Base-by-base conservation (phyloP, 2,888 invertebrate genomes). In the Hemistola chrysoprasaria region DNA sequence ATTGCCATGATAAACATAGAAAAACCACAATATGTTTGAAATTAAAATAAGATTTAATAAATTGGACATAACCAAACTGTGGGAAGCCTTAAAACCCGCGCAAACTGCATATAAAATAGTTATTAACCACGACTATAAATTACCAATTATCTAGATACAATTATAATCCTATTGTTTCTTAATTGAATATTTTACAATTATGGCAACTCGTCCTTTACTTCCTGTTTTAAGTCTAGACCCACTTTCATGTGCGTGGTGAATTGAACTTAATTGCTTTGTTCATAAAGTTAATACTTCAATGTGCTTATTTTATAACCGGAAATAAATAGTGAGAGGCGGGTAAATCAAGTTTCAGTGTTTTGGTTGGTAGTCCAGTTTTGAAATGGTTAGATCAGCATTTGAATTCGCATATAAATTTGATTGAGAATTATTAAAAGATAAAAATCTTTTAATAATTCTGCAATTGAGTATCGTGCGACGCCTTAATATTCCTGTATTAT, bases 111-210 rank as follows among this genome's bases (percentile, higher is more conserved):
- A 41, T 37, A 21, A 40, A 37, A 41, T 38, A 40, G 33, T 50
- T 39, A 16, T 16, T 16, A 42, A 41, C 23, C 32, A 24, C 23
- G 25, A 41, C 4, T 30, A 41, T 39, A 33, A 21, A 28, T 40
- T 28, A 35, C 28, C 24, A 40, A 46, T 46, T 53, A 56, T 52
- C 51, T 48, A 54, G 48, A 47, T 40, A n/a, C 37, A 49, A 34
- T 45, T 31, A 34, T 23, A 40, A 51, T 56, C 47, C 59, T 50
- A 65, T 65, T 67, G 69, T 69, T 47, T 65, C 47, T 53, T 62
- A 59, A 64, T 61, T 58, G 59, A 58, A 33, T 11, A 30, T 60
- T 59, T 61, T 45, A 50, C 43, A 29, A 39, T 47, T 53, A 55
- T 51, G 51, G 52, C 21, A 29, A 29, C 32, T 38, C 40, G 40